Evolutionary conservation across 2,797 vertebrate species (phyloP).

Genomic region (Thalassophryne amazonica): DNA sequence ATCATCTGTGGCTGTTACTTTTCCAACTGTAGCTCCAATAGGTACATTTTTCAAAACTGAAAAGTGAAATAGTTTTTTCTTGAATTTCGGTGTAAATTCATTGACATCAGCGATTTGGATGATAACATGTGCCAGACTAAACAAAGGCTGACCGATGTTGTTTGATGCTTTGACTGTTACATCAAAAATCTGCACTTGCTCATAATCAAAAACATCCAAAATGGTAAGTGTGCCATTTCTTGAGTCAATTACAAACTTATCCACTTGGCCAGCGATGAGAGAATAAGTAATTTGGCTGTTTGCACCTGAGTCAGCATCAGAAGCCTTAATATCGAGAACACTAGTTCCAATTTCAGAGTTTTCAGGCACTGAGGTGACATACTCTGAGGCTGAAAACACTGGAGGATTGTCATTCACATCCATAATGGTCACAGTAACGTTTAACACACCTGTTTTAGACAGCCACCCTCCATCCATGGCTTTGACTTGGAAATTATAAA

Average conservation of each 20-base stretch:
- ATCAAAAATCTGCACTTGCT: conserved; percentile 68
- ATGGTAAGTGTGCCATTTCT: conserved; percentile 71
- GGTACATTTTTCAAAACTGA: conserved; percentile 68
- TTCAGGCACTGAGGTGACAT: conserved; percentile 60
- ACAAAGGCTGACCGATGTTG: conserved; percentile 43
- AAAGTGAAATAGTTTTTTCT: conserved; percentile 63
- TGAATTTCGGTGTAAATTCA: conserved; percentile 74
- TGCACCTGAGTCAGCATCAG: conserved; percentile 68
- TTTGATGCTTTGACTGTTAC: conserved; percentile 75
- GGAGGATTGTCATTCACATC: conserved; percentile 81
- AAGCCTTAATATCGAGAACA: conserved; percentile 61
- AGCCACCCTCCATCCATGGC: conserved; percentile 74
- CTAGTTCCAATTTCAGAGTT: conserved; percentile 63
- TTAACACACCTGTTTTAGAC: conserved; percentile 56
- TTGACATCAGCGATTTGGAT: conserved; percentile 74
- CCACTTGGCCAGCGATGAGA: conserved; percentile 65
- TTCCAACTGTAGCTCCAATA: conserved; percentile 65
- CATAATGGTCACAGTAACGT: conserved; percentile 67
- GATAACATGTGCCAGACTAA: conserved; percentile 64
- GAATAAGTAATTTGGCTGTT: conserved; percentile 75
- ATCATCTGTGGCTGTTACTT: conserved; percentile 68
- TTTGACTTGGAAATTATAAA: conserved; percentile 58
- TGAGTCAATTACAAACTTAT: conserved; percentile 69
- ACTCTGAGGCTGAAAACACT: conserved; percentile 62
- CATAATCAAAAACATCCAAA: conserved; percentile 74